These are phyloP conservation scores for Cephus nigrinus DNA, from an alignment of 2,888 invertebrate genomes.

Conservation along the genomic window DNA sequence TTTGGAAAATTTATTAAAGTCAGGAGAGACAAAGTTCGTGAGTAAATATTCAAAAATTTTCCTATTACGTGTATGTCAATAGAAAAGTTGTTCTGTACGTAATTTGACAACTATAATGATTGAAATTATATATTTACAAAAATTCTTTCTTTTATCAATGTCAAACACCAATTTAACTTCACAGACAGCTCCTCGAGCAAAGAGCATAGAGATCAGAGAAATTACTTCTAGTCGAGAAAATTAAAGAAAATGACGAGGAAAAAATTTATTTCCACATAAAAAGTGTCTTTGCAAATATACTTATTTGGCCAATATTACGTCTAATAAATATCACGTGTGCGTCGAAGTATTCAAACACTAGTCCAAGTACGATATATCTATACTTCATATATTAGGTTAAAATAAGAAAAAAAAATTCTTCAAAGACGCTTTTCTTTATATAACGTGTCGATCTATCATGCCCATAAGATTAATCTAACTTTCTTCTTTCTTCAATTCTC, in stretches of 20 bases:
- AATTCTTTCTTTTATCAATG: neutral
- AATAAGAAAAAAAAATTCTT: neutral
- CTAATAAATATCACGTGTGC: neutral
- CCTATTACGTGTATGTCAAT: neutral
- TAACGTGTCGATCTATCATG: too few species aligned
- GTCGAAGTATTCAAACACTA: neutral
- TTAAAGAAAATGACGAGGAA: neutral
- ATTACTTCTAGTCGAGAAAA: constrained; percentile 20
- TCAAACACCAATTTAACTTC: neutral
- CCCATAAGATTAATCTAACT: too few species aligned
- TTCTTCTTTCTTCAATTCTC: neutral
- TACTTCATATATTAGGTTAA: neutral
- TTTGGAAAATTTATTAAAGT: neutral
- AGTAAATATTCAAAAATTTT: neutral
- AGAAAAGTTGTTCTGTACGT: neutral
- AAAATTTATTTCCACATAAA: neutral
- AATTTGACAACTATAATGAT: neutral
- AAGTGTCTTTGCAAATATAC: constrained; percentile 4
- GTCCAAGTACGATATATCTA: neutral
- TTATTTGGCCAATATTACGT: constrained; percentile 9
- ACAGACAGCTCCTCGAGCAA: neutral
- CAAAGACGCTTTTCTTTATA: too few species aligned
- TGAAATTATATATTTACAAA: neutral
- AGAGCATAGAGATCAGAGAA: constrained; percentile 2
- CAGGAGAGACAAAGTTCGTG: neutral